Evolutionary conservation across 2,888 invertebrate genomes (phyloP), one percentile per base, ranked within the genome.

Genomic region (Trissonchulus latispiculum): DNA sequence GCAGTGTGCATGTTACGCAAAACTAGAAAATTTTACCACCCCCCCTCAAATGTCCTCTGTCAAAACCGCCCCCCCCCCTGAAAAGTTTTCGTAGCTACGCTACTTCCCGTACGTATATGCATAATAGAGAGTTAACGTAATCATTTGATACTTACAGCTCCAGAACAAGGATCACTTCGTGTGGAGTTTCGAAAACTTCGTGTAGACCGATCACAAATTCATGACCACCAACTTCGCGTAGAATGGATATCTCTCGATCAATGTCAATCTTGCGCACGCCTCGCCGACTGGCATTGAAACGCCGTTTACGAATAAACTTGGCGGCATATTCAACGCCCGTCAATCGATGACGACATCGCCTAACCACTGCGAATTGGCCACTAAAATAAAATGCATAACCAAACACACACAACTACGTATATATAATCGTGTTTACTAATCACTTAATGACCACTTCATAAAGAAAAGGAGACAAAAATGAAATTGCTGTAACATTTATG

Each of bases 331-430:
- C 84, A 62, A 83, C 81, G 18, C 87, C 86, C 2, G 86, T 86
- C 75, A 84, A 83, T 76, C 85, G 83, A 76, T 87, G 85, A 72
- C 84, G 81, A 76, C 88, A 88, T 80, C 86, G 85, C 78, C 86
- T 85, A 48, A 89, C 89, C 70, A 88, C 86, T 2, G 89, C 89
- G 83, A 88, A 89, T 82, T 89, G 88, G 70, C 89, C 89, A 82
- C 89, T 89, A 79, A 29, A 85, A 84, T 72, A 67, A 61, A 71
- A n/a, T n/a, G n/a, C n/a, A n/a, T n/a, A n/a, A n/a, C n/a, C n/a
- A n/a, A n/a, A n/a, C n/a, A n/a, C n/a, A n/a, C n/a, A n/a, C n/a
- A n/a, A n/a, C n/a, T n/a, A n/a, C n/a, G n/a, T n/a, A n/a, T n/a
- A n/a, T n/a, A n/a, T n/a, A n/a, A n/a, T n/a, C n/a, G n/a, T n/a